A percentile compares a stretch with the other conserved stretches of the same genome.
Evolutionary conservation across 2,888 invertebrate genomes (phyloP).

Genomic region (Parelbella ahira): DNA sequence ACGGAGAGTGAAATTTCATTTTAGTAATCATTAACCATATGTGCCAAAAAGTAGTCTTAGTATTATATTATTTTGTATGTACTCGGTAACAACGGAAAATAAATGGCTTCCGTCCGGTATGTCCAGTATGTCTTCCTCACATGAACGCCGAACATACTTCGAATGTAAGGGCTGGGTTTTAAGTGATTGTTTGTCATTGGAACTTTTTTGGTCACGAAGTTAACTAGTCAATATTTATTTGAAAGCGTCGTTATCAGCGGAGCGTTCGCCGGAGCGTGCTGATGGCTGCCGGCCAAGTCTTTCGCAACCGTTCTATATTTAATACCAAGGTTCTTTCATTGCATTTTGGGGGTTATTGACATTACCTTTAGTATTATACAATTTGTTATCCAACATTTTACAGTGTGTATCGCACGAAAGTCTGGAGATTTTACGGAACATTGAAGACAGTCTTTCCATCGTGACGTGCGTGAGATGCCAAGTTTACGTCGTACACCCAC

Average conservation of each 20-base stretch:
- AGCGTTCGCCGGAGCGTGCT: constrained; percentile 35
- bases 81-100: no score
- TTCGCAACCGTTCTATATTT: constrained; percentile 71
- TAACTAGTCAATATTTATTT: no score
- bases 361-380: constrained; percentile 59
- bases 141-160: no score
- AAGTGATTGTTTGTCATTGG: no score
- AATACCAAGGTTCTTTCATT: constrained; percentile 69
- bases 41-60: no score
- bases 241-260: constrained; percentile 49
- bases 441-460: constrained; percentile 37
- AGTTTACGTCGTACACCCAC: constrained; percentile 56
- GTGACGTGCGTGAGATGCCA: constrained; percentile 57
- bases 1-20: no score
- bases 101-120: no score
- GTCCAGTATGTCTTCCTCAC: no score
- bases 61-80: no score
- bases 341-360: constrained; percentile 79
- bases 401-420: constrained; percentile 42
- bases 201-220: no score
- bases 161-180: no score
- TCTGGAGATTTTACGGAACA: constrained; percentile 44
- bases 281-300: constrained; percentile 69
- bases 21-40: no score
- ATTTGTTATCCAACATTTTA: constrained; percentile 54